Evolutionary conservation across 2,888 invertebrate species (phyloP).

Genomic region (Iselma pallidipennis): DNA sequence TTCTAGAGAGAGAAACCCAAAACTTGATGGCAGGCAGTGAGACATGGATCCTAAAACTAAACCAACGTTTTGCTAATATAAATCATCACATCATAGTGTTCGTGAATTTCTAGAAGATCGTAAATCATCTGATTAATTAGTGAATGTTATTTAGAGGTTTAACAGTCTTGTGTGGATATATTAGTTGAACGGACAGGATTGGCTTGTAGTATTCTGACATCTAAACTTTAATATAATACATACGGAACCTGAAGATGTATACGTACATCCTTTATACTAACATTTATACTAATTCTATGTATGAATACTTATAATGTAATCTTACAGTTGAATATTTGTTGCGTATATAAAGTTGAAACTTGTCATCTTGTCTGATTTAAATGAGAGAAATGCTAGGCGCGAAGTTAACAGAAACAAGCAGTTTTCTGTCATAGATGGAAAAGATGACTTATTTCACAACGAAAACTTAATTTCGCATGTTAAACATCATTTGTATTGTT

Average conservation of each 20-base stretch:
- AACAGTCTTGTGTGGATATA: not conserved
- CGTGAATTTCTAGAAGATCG: not conserved
- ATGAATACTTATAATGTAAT: no score
- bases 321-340: not conserved
- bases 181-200: not conserved
- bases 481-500: no score
- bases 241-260: not conserved
- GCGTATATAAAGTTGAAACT: not conserved
- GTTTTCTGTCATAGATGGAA: no score
- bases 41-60: not conserved
- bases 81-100: not conserved
- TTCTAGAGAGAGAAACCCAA: not conserved
- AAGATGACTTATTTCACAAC: no score
- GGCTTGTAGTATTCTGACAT: not conserved
- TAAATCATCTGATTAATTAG: conserved; percentile 1
- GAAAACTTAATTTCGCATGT: no score
- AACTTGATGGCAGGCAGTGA: not conserved
- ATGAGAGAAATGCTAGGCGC: not conserved
- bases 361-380: not conserved
- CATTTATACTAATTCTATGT: not conserved
- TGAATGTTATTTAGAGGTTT: not conserved
- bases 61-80: not conserved
- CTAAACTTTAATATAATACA: not conserved
- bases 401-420: not conserved
- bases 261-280: not conserved